Evolutionary conservation across 2,888 invertebrate species (phyloP).

Genomic region (Ommatoiulus sabulosus): DNA sequence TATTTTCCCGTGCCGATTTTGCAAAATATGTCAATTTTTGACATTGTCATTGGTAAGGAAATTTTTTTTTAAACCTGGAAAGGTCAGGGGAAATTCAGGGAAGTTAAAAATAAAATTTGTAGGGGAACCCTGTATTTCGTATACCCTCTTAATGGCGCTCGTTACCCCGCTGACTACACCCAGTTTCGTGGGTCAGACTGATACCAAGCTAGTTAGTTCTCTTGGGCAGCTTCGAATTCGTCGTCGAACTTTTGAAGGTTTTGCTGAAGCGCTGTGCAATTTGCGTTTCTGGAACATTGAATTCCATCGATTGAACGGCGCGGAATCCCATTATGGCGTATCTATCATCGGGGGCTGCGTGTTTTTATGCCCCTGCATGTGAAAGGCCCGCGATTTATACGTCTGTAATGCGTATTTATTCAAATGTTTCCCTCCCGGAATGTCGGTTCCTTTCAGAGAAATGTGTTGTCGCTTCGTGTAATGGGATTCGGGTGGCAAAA

Average conservation of each 20-base stretch:
- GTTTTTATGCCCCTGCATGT: constrained; percentile 10
- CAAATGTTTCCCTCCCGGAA: constrained; percentile 9
- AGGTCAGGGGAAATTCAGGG: too few species aligned
- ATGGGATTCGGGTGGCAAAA: background rate
- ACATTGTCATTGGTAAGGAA: too few species aligned
- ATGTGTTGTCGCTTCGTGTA: constrained; percentile 13
- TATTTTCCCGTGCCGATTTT: too few species aligned
- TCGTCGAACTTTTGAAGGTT: background rate
- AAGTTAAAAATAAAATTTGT: too few species aligned
- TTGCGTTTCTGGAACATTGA: background rate
- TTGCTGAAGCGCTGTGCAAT: background rate
- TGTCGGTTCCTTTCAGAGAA: constrained; percentile 8
- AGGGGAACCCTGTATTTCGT: too few species aligned
- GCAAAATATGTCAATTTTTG: too few species aligned
- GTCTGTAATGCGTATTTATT: constrained; percentile 1
- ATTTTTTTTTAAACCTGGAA: too few species aligned
- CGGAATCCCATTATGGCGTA: constrained; percentile 2
- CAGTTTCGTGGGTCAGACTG: too few species aligned
- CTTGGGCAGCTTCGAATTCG: too few species aligned
- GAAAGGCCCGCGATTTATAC: constrained; percentile 29
- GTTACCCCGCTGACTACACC: too few species aligned
- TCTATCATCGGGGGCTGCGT: background rate
- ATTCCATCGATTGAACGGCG: background rate
- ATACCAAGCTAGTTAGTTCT: too few species aligned
- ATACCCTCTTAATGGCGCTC: too few species aligned